Base-by-base conservation (phyloP, 2,888 invertebrate genomes). In the Cactoblastis cactorum region DNA sequence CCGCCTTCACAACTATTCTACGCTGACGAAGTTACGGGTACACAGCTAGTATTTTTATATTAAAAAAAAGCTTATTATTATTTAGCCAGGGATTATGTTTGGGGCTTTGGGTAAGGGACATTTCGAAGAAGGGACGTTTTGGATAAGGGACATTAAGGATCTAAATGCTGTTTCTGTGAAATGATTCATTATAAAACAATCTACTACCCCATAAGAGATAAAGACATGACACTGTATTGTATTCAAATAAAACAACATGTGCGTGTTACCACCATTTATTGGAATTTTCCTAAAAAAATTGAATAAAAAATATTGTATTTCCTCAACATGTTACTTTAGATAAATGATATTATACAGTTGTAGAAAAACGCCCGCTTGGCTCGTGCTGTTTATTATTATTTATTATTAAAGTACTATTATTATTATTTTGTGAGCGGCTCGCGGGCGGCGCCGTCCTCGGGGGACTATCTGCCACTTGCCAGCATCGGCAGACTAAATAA, bases 231-330 rank as follows among this genome's bases (percentile, higher is more conserved):
- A n/a, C n/a, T n/a, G n/a, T n/a, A n/a, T n/a, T n/a, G n/a, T n/a
- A n/a, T n/a, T n/a, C n/a, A 58, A 68, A 67, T 61, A 51, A 78
- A 79, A 81, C 65, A 66, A 63, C 33, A 45, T 48, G 32, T 47
- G 77, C 69, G 83, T 88, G 88, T 88, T 78, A 72, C 85, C 88
- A 88, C 88, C 73, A 77, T 88, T 88, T 88, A 87, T 83, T 88
- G 69, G 69, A 79, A 83, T 87, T 89, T 88, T 88, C 78, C 85
- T 89, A 88, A 81, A 88, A 89, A 89, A 88, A 85, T 88, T 86
- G 88, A 88, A 89, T 89, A 89, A 87, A 89, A 89, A 89, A 89
- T 89, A 89, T 88, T 83, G 83, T 88, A 83, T 87, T 87, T 83
- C 78, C 79, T 83, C 84, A 87, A 86, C 86, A 83, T 80, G 80